Conservation (phyloP, 2,888 invertebrate species). For the Venusia cambrica region DNA sequence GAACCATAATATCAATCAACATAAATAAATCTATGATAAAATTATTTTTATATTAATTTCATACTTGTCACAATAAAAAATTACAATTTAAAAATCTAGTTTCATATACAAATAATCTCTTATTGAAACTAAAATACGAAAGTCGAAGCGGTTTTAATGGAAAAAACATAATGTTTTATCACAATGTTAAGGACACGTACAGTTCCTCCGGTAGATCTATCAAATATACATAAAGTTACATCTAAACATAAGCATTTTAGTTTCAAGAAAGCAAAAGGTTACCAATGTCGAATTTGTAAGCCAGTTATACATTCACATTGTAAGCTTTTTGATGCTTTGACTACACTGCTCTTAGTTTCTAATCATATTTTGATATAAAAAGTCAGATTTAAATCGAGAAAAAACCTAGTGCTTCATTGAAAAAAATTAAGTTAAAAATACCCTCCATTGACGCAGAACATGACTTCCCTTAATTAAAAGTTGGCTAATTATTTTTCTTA, state of each 20-base stretch:
- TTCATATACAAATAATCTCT: constrained; percentile 79
- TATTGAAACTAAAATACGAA: constrained; percentile 69
- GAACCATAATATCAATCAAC: constrained; percentile 57
- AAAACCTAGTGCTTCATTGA: constrained; percentile 74
- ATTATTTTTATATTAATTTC: constrained; percentile 56
- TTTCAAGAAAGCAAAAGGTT: constrained; percentile 77
- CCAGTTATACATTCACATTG: constrained; percentile 11
- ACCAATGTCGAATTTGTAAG: constrained; percentile 20
- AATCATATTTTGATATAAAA: constrained; percentile 10
- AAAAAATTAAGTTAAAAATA: constrained; percentile 52
- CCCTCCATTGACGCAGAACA: constrained; percentile 74
- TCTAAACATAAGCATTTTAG: constrained; percentile 63
- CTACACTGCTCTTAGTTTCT: constrained; percentile 5
- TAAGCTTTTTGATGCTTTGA: constrained; percentile 14
- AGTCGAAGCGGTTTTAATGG: constrained; percentile 68
- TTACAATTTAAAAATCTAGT: constrained; percentile 68
- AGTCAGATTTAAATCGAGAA: constrained; percentile 31
- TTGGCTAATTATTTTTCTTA: constrained; percentile 6
- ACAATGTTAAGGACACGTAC: constrained; percentile 75
- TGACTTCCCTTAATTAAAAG: constrained; percentile 44
- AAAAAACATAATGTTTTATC: constrained; percentile 77
- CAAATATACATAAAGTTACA: constrained; percentile 78
- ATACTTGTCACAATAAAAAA: constrained; percentile 70
- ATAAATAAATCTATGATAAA: constrained; percentile 72
- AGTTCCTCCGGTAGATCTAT: constrained; percentile 68